Base-by-base conservation (phyloP, 2,797 vertebrate genomes). In the Limnodromus scolopaceus region DNA sequence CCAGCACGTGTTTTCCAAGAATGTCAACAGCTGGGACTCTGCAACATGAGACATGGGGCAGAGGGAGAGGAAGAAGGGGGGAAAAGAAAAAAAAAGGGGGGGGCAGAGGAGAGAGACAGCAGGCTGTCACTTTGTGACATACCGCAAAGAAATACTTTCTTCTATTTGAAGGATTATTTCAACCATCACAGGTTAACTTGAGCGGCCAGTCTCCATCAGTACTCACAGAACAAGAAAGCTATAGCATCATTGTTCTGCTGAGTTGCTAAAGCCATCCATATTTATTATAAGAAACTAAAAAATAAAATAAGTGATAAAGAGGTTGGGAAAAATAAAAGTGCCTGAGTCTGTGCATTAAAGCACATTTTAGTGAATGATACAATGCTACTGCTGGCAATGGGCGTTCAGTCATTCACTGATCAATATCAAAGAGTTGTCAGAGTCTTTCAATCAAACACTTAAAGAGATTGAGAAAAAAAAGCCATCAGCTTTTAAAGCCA, bases 381-480 rank as follows among this genome's bases (percentile, higher is more conserved):
- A 88, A 30, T 49, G 32, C 64, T 74, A 9, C n/a, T 70, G 38
- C 34, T 84, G 16, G 65, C 45, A 88, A 24, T 7, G 3, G 49
- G 27, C 55, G 45, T 85, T 95, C 74, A 85, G 17, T 92, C 80
- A 69, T 64, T 86, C 39, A 39, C 36, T 84, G 77, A 93, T 96
- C 85, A 95, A 92, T 93, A 93, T 70, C 61, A 84, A 88, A 78
- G 11, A 53, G 54, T 24, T 86, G 22, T 86, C 57, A 91, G 71
- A 66, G 41, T 92, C 77, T 69, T 94, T 96, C 92, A 88, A 78
- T 92, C 83, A 96, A 91, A 79, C 54, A 66, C 45, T 93, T 93
- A 94, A 90, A 82, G 38, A 89, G 32, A 63, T 51, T 64, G 34
- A 76, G 53, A 48, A 39, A 64, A 69, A 79, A 76, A 30, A 43